Percentiles rank a stretch among this genome's conserved stretches.
These are phyloP conservation scores for Grammomys surdaster DNA, from an alignment of 2,113 vertebrate genomes.

Conservation along the genomic window DNA sequence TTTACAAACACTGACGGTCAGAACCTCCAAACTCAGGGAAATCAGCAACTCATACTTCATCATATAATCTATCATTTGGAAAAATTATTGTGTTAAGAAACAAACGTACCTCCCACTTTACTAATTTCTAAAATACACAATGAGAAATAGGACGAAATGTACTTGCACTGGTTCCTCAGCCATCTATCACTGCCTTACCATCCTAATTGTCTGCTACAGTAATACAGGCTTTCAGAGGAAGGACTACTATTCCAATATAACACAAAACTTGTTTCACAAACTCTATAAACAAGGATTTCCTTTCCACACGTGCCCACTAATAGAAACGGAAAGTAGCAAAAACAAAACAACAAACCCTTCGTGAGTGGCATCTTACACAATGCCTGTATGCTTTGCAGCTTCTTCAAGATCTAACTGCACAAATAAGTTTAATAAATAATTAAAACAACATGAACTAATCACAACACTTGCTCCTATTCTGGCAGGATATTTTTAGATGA, in stretches of 20 bases:
- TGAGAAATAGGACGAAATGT: background rate
- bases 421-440: background rate
- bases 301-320: slow-evolving; percentile 28
- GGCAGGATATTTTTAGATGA: slow-evolving; percentile 32
- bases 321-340: slow-evolving; percentile 15
- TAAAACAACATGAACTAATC: background rate
- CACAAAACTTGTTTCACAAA: slow-evolving; percentile 36
- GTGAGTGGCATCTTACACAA: background rate
- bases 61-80: background rate
- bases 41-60: background rate
- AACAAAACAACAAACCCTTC: background rate
- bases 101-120: background rate
- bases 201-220: background rate
- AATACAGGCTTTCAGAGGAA: background rate
- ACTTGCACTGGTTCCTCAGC: background rate
- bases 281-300: background rate
- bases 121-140: background rate
- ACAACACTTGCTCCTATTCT: background rate
- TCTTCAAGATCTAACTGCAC: background rate
- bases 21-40: background rate
- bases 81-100: background rate
- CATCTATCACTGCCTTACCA: background rate
- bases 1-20: background rate
- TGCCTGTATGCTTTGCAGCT: accelerated
- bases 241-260: slow-evolving; percentile 51